These are phyloP conservation scores for Gephyroberyx darwinii DNA, from an alignment of 2,797 vertebrate genomes.

Conservation along the genomic window DNA sequence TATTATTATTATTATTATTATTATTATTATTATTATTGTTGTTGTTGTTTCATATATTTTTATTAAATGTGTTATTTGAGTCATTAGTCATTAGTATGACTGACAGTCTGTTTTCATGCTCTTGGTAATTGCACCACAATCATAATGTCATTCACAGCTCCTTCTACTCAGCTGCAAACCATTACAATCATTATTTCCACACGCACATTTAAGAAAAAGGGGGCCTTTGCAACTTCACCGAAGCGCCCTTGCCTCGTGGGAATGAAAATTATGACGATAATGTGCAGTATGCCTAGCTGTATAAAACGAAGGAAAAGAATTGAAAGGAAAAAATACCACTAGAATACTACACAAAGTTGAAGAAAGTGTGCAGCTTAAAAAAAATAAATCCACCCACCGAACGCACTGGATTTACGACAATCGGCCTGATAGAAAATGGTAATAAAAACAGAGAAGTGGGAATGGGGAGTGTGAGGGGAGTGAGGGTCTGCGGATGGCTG, in stretches of 20 bases:
- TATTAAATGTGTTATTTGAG: constrained; percentile 77
- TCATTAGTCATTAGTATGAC: constrained; percentile 76
- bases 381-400: constrained; percentile 48
- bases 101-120: constrained; percentile 81
- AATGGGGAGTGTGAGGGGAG: constrained; percentile 23
- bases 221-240: constrained; percentile 67
- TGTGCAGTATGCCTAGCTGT: constrained; percentile 63
- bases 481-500: constrained; percentile 57
- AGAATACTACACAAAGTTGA: constrained; percentile 37
- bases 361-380: constrained; percentile 50
- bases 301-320: constrained; percentile 59
- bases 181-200: constrained; percentile 87
- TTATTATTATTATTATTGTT: constrained; percentile 63
- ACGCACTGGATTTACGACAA: constrained; percentile 58
- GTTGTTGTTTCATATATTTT: constrained; percentile 63
- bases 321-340: constrained; percentile 30
- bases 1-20: constrained; percentile 59
- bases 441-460: constrained; percentile 63
- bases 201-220: constrained; percentile 67
- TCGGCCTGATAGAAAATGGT: constrained; percentile 65
- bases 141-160: constrained; percentile 86
- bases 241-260: constrained; percentile 69
- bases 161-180: constrained; percentile 83
- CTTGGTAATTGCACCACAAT: constrained; percentile 82
- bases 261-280: constrained; percentile 76